Evolutionary conservation across 1,140 invertebrate genomes (phyloP), one percentile per base, ranked within the genome.

Genomic region (Octopus bimaculoides): DNA sequence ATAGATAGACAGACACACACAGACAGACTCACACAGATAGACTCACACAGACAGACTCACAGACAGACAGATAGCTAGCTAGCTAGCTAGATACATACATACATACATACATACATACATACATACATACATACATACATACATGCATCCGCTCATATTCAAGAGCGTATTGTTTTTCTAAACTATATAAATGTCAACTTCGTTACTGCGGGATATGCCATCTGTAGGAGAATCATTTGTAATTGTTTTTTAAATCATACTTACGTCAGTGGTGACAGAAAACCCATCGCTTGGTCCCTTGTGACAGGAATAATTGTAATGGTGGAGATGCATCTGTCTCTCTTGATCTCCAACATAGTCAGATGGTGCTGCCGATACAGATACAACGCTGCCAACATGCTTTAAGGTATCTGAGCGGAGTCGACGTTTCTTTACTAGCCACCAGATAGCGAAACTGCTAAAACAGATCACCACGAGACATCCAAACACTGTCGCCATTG

Each of bases 361-460:
- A 4, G 90, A 89, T 2, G 89, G 88, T 20, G 89, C 80, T 14
- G 86, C 89, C 6, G 87, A 86, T 55, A 90, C 81, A 6, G 89
- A 90, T 9, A 87, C 83, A 4, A 86, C 80, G 78, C 89, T 90
- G 53, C 85, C 85, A 4, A 88, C 86, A 78, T 88, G 88, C 77
- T 89, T 89, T 53, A 85, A 77, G 8, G 80, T 54, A 10, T 83
- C 80, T 52, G 79, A 81, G 66, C 76, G 79, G 26, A 81, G 66
- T 61, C 80, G 81, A 79, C 82, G 77, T 66, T 69, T 79, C 61
- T 82, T 77, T 17, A 80, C 79, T 10, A 82, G 77, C 66, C 81
- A 80, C 76, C 82, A 83, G 4, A 66, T 78, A 41, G 82, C 7
- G 20, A 82, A 26, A 75, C 78, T 26, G 9, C 83, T 54, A 41